A percentile compares a stretch with the other conserved stretches of the same genome.
Evolutionary conservation across 1,140 invertebrate species (phyloP).

Genomic region (Eriocheir sinensis): DNA sequence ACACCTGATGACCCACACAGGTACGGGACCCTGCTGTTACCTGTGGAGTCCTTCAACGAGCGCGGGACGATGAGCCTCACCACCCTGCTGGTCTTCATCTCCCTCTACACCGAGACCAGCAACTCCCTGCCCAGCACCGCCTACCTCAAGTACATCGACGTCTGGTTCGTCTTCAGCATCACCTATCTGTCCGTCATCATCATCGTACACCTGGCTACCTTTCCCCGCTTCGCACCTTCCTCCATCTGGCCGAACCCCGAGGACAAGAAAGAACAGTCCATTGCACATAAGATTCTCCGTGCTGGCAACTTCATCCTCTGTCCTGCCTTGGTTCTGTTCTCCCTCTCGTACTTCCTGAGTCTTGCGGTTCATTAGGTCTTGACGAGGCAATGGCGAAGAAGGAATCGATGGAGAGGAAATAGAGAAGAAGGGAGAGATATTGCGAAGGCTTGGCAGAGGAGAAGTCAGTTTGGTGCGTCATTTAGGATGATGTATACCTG

Average conservation of each 20-base stretch:
- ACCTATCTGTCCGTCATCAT: conserved; percentile 52
- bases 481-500: too few species aligned
- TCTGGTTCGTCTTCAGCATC: conserved; percentile 62
- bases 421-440: too few species aligned
- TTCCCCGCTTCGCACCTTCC: neutral
- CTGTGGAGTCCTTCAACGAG: conserved; percentile 32
- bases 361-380: too few species aligned
- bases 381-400: too few species aligned
- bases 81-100: conserved; percentile 55
- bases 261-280: neutral
- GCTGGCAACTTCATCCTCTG: neutral
- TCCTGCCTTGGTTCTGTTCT: neutral
- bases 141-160: conserved; percentile 64
- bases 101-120: conserved; percentile 53
- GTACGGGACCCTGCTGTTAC: conserved; percentile 35
- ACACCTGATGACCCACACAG: too few species aligned
- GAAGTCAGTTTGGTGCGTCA: too few species aligned
- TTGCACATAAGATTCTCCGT: neutral
- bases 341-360: neutral
- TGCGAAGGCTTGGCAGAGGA: too few species aligned
- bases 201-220: conserved; percentile 52
- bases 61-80: conserved; percentile 49
- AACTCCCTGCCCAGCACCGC: conserved; percentile 51
- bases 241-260: neutral
- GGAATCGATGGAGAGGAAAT: too few species aligned